Percentiles rank a stretch among this genome's conserved stretches.
Evolutionary conservation across 2,888 invertebrate genomes (phyloP).

Genomic region (Lamellibrachia columna): DNA sequence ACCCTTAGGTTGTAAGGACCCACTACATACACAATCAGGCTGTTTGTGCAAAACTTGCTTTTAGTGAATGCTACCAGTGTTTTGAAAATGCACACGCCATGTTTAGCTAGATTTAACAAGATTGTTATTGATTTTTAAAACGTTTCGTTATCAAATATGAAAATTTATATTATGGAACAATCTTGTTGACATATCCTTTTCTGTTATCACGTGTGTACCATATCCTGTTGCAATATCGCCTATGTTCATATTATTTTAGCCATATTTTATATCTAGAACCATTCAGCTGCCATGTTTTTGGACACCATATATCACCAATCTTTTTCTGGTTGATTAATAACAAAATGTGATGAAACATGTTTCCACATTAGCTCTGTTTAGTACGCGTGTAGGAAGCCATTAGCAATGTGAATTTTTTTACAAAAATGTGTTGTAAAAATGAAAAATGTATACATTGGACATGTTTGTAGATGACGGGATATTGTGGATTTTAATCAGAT

Average conservation of each 20-base stretch:
- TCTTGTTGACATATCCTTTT: neutral
- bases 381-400: too few relatives aligned
- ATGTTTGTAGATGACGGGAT: neutral
- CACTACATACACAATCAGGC: neutral
- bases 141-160: neutral
- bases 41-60: neutral
- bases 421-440: neutral
- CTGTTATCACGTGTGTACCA: neutral
- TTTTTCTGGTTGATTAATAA: neutral
- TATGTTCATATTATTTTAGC: neutral
- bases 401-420: neutral
- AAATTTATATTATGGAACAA: neutral
- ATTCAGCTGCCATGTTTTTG: neutral
- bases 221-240: neutral
- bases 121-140: neutral
- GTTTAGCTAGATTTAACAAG: neutral
- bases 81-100: neutral
- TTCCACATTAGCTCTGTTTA: too few relatives aligned
- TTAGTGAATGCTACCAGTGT: slow-evolving; percentile 8
- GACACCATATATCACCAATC: neutral
- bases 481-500: neutral
- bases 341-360: too few relatives aligned
- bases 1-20: neutral
- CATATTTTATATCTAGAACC: neutral
- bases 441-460: neutral